Conservation (phyloP, 2,888 invertebrate species). For the Polyploca ridens region DNA sequence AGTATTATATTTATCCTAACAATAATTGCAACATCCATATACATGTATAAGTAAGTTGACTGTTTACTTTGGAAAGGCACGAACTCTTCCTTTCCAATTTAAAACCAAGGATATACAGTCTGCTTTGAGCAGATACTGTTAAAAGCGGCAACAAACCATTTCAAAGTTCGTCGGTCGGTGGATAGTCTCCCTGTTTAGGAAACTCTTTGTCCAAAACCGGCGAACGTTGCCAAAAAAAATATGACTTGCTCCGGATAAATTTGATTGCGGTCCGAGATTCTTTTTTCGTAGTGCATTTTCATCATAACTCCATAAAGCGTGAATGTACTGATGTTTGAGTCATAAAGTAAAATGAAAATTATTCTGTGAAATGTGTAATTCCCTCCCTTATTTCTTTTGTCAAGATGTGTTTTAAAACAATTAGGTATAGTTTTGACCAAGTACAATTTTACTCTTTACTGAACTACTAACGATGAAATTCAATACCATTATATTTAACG, state of each 20-base stretch:
- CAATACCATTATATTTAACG: neutral
- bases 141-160: conserved; percentile 13
- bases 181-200: conserved; percentile 22
- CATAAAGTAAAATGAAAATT: neutral
- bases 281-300: neutral
- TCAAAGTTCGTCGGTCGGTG: conserved; percentile 22
- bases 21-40: too few species aligned
- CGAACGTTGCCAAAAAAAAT: conserved; percentile 40
- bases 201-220: conserved; percentile 34
- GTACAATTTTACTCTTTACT: too few species aligned
- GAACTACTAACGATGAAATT: too few species aligned
- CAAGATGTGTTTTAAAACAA: too few species aligned
- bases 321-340: neutral
- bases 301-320: conserved; percentile 6
- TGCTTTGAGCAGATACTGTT: neutral
- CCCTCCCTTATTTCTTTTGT: too few species aligned
- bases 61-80: neutral
- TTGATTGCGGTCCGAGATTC: conserved; percentile 33
- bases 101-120: neutral
- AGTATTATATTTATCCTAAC: too few species aligned
- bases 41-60: neutral
- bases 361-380: too few species aligned
- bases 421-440: too few species aligned
- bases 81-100: neutral
- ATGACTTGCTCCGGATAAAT: conserved; percentile 34